These are phyloP conservation scores for Encarsia formosa DNA, from an alignment of 2,888 invertebrate genomes.

Conservation along the genomic window DNA sequence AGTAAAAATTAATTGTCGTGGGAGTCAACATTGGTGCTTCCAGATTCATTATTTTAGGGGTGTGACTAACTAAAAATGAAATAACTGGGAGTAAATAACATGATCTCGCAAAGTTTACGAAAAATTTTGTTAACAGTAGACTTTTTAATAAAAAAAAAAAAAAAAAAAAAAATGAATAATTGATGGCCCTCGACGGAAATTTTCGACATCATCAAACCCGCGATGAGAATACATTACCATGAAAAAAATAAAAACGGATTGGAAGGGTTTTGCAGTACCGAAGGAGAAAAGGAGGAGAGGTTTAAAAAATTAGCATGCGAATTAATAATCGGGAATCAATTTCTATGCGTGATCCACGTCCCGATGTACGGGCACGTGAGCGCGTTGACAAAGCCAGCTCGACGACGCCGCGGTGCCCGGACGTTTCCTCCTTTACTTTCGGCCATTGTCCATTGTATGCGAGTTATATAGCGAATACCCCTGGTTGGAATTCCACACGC, in stretches of 20 bases:
- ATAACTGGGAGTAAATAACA: too few species aligned
- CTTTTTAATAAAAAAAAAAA: too few species aligned
- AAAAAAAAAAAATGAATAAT: too few species aligned
- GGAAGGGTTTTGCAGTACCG: not conserved
- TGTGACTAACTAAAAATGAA: too few species aligned
- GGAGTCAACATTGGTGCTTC: too few species aligned
- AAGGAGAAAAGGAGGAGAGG: not conserved
- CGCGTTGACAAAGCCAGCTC: too few species aligned
- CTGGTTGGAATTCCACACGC: slow-evolving; percentile 20
- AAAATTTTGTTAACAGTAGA: too few species aligned
- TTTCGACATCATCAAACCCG: not conserved
- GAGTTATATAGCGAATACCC: slow-evolving; percentile 32
- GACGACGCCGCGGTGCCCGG: slow-evolving; percentile 35
- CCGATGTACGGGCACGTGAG: too few species aligned
- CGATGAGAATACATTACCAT: not conserved
- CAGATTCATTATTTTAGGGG: too few species aligned
- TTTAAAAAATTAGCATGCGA: slow-evolving; percentile 20
- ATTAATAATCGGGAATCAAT: slow-evolving; percentile 22
- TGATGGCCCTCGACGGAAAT: too few species aligned
- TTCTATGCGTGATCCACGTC: slow-evolving; percentile 20
- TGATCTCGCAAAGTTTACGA: too few species aligned
- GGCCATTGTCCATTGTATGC: slow-evolving; percentile 42
- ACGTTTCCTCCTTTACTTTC: slow-evolving; percentile 36
- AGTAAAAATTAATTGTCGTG: too few species aligned
- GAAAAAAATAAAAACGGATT: not conserved